Conservation (phyloP, 2,113 vertebrate genomes). For the Varanus salvator region DNA sequence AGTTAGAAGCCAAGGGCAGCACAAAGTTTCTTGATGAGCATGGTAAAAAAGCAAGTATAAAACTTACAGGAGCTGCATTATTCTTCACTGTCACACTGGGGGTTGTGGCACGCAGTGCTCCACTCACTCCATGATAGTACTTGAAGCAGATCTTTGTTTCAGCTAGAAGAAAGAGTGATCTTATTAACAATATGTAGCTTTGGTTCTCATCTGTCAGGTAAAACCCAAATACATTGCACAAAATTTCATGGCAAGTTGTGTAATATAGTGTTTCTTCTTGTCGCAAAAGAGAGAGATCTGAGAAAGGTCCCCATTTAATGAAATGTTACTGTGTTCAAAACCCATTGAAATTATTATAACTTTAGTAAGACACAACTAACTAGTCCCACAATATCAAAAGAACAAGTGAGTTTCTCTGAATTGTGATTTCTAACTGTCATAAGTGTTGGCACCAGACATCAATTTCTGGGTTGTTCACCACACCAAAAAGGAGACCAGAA, state of each 20-base stretch:
- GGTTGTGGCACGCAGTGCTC: slow-evolving; percentile 92
- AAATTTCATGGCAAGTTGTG: neutral
- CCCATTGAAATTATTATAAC: neutral
- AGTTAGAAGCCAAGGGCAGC: neutral
- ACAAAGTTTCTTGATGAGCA: neutral
- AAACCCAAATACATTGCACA: too few species aligned
- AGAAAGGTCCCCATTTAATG: neutral
- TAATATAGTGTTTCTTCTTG: neutral
- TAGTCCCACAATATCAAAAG: neutral
- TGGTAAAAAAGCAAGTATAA: neutral
- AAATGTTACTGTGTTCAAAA: neutral
- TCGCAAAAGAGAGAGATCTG: neutral
- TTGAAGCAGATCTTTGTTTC: slow-evolving; percentile 99
- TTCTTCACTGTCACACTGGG: slow-evolving; percentile 93
- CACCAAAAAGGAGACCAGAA: neutral
- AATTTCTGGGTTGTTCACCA: neutral
- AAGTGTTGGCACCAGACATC: neutral
- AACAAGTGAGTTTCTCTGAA: neutral
- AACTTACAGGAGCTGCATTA: slow-evolving; percentile 85
- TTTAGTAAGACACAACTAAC: neutral
- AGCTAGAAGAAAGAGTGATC: slow-evolving; percentile 76
- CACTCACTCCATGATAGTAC: slow-evolving; percentile 95
- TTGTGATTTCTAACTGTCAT: too few species aligned
- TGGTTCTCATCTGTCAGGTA: neutral
- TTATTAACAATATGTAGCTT: slow-evolving; percentile 27